Evolutionary conservation across 2,797 vertebrate genomes (phyloP).

Genomic region (Acipenser ruthenus): DNA sequence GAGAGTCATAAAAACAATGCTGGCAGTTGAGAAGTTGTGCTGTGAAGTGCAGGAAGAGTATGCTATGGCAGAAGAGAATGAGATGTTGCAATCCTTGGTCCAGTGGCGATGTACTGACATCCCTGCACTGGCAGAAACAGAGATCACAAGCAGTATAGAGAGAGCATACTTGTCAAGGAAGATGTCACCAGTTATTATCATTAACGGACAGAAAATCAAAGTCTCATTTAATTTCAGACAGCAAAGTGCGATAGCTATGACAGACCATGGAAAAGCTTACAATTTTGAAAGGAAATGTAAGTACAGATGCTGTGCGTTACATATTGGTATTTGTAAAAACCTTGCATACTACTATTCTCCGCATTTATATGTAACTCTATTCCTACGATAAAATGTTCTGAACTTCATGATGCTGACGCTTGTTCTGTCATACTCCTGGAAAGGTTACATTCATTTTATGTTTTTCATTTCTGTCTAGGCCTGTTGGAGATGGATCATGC

Average conservation of each 20-base stretch:
- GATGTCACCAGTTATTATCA: no score
- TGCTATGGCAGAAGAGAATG: conserved; percentile 33
- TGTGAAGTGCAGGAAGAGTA: conserved; percentile 50
- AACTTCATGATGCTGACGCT: no score
- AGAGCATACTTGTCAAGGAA: conserved; percentile 8
- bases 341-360: no score
- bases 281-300: conserved; percentile 12
- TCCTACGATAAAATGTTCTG: no score
- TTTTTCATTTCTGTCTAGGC: conserved; percentile 23
- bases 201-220: no score
- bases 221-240: no score
- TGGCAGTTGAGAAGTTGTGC: conserved; percentile 65
- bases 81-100: conserved; percentile 36
- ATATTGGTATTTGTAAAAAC: no score
- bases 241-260: no score
- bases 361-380: no score
- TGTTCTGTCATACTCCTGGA: no score
- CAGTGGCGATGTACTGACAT: conserved; percentile 25
- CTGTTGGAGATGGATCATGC: conserved; percentile 12
- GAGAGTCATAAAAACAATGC: conserved; percentile 23
- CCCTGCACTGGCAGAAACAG: conserved; percentile 8
- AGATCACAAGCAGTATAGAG: conserved; percentile 18
- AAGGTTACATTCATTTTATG: background rate
- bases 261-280: background rate
- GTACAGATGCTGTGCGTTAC: background rate